These are phyloP conservation scores for Melieria crassipennis DNA, from an alignment of 2,888 invertebrate species.

Conservation along the genomic window DNA sequence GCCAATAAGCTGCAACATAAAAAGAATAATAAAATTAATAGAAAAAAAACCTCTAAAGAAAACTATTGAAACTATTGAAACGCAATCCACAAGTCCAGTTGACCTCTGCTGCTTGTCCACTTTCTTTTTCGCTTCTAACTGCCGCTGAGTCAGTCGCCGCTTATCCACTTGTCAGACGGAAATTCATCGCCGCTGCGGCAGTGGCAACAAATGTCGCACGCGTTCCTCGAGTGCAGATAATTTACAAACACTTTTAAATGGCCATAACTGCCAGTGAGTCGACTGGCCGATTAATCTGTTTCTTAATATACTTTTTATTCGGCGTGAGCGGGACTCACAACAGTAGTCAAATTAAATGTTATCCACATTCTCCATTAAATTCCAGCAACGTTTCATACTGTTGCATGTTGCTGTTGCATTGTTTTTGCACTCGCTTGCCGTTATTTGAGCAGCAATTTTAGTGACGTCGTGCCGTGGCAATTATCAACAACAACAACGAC, in stretches of 20 bases:
- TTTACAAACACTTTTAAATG: constrained; percentile 50
- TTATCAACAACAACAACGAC: too few species aligned
- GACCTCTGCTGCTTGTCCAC: too few species aligned
- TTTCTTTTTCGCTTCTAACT: too few species aligned
- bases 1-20: too few species aligned
- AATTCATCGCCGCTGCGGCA: too few species aligned
- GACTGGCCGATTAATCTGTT: constrained; percentile 53
- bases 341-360: constrained; percentile 2
- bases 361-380: too few species aligned
- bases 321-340: background rate
- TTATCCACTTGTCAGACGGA: constrained; percentile 23
- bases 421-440: background rate
- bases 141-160: background rate
- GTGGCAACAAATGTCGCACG: background rate
- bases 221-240: constrained; percentile 50
- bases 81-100: too few species aligned
- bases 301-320: constrained; percentile 46
- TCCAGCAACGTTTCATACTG: too few species aligned
- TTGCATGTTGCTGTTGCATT: background rate
- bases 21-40: too few species aligned
- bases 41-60: too few species aligned
- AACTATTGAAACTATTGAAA: too few species aligned
- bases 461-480: background rate
- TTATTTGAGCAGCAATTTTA: background rate
- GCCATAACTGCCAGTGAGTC: constrained; percentile 23